Evolutionary conservation across 2,888 invertebrate genomes (phyloP).

Genomic region (Euclidia mi): DNA sequence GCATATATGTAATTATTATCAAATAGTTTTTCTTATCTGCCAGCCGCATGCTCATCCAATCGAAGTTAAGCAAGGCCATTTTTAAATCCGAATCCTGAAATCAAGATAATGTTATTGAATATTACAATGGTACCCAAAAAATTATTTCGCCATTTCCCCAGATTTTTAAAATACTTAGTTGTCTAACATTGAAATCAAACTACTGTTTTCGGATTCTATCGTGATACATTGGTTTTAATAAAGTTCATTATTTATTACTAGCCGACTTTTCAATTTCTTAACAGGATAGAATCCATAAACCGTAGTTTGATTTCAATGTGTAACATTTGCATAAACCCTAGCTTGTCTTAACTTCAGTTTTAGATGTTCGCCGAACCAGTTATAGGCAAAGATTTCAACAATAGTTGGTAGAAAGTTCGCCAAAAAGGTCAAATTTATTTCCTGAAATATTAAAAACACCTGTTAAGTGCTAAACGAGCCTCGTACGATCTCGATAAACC

Average conservation of each 20-base stretch:
- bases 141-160: no score
- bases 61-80: conserved; percentile 67
- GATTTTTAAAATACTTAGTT: no score
- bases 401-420: conserved; percentile 68
- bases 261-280: no score
- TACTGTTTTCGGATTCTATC: no score
- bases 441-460: conserved; percentile 66
- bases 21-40: conserved; percentile 69
- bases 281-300: no score
- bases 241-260: no score
- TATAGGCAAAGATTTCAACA: conserved; percentile 71
- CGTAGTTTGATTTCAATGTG: no score
- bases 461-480: no score
- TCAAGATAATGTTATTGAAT: neutral
- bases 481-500: no score
- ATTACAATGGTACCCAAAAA: no score
- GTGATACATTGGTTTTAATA: no score
- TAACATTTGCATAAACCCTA: neutral
- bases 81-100: conserved; percentile 64
- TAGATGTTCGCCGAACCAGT: conserved; percentile 78
- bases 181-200: no score
- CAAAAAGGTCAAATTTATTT: conserved; percentile 68
- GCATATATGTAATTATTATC: conserved; percentile 68
- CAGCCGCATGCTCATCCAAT: conserved; percentile 67
- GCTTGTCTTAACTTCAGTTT: conserved; percentile 69